Base-by-base conservation (phyloP, 2,113 vertebrate genomes). In the Prietella phreatophila region DNA sequence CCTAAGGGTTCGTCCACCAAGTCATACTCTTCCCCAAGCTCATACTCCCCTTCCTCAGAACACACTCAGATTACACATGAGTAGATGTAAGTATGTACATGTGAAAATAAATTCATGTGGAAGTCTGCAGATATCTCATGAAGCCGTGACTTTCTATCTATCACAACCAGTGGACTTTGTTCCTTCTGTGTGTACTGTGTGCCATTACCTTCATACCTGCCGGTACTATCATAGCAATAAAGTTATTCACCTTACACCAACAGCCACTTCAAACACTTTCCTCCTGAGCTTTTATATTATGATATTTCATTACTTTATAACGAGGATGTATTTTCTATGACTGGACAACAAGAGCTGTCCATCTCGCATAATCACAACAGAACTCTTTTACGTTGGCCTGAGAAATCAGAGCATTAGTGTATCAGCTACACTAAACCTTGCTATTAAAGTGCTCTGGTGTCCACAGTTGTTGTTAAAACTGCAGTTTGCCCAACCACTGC, bases 1-100 rank as follows among this genome's bases (percentile, higher is more conserved):
- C 95, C 94, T 94, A 89, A 92, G 91, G 92, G 93, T 95, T 95
- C 95, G 94, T 95, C 94, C 93, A 94, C 93, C 93, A 93, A 93
- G 92, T 93, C 90, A 88, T n/a, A 61, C 71, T 79, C 87, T 71
- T 36, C 76, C 25, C 89, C 91, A 90, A 76, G 90, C 92, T 91
- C 60, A 83, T 61, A 88, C 86, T 83, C 80, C 79, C 89, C 87
- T 69, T 20, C 42, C 60, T 87, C 20, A 42, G 47, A 67, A 25
- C 20, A 53, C 53, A 82, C 80, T 83, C 80, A 42, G 65, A 58
- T 58, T 58, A 15, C 69, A 55, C 20, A 2, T 5, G 78, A 82
- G 17, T 39, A 60, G 56, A 4, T 33, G 69, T n/a, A 63, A 47
- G 65, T 42, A 75, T 81, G 83, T 42, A 50, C 75, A 53, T 65